These are phyloP conservation scores for Scaptodrosophila lebanonensis DNA, from an alignment of 1,140 invertebrate genomes.

Conservation along the genomic window DNA sequence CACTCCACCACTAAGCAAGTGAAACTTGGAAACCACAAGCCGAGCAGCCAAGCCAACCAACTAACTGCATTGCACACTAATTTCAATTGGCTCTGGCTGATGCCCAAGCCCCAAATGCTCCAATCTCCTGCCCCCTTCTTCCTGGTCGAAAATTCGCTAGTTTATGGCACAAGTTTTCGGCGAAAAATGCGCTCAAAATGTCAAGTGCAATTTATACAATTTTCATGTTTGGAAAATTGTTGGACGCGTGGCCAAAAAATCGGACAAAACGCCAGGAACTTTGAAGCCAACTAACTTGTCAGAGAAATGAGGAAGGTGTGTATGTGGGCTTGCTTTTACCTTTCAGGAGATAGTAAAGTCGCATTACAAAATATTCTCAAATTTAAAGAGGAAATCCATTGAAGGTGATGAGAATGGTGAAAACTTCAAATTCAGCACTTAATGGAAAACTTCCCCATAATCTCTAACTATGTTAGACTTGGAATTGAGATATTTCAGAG, in stretches of 20 bases:
- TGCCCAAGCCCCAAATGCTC: slow-evolving; percentile 7
- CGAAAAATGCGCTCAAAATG: slow-evolving; percentile 51
- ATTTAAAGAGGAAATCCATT: too few species aligned
- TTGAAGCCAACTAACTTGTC: slow-evolving; percentile 3
- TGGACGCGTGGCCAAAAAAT: not conserved
- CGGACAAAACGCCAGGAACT: slow-evolving; percentile 55
- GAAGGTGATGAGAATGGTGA: too few species aligned
- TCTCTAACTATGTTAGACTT: too few species aligned
- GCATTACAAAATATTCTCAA: too few species aligned
- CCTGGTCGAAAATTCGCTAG: not conserved
- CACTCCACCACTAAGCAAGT: slow-evolving; percentile 48
- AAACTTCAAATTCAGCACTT: too few species aligned
- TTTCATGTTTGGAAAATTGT: slow-evolving; percentile 52
- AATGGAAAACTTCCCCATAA: too few species aligned
- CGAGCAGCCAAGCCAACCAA: slow-evolving; percentile 5
- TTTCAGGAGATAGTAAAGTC: too few species aligned
- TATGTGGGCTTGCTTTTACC: too few species aligned
- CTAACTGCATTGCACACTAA: slow-evolving; percentile 33
- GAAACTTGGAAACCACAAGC: slow-evolving; percentile 42
- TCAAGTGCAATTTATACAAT: slow-evolving; percentile 73
- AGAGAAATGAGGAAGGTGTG: too few species aligned
- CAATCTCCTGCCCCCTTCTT: not conserved
- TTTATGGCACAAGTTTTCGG: slow-evolving; percentile 47
- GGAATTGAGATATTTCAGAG: too few species aligned
- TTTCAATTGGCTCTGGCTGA: slow-evolving; percentile 63